These are phyloP conservation scores for Hartigia nigra DNA, from an alignment of 2,888 invertebrate genomes.

Conservation along the genomic window DNA sequence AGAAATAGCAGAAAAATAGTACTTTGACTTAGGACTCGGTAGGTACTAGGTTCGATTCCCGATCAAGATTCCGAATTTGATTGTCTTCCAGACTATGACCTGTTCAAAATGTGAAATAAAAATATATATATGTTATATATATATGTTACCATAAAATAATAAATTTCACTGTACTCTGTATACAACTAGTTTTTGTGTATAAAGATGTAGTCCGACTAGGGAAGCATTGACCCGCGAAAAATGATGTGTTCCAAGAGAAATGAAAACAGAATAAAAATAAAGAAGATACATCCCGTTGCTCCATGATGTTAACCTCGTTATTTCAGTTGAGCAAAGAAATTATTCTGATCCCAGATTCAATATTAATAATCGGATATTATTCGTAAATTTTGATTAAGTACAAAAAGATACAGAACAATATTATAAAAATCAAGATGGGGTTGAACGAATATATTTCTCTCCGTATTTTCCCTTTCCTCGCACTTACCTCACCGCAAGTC, in stretches of 20 bases:
- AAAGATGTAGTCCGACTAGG: neutral
- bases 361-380: neutral
- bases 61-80: too few species aligned
- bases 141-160: neutral
- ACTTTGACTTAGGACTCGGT: too few species aligned
- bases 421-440: neutral
- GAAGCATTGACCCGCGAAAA: neutral
- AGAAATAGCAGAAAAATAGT: too few species aligned
- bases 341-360: neutral
- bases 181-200: neutral
- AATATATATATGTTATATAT: neutral
- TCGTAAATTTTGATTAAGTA: neutral
- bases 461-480: neutral
- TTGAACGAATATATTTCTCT: neutral
- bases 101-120: too few species aligned
- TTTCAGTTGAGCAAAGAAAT: neutral
- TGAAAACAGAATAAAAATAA: neutral
- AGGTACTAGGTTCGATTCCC: too few species aligned
- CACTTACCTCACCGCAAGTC: too few species aligned
- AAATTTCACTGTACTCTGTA: neutral
- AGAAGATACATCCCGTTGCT: neutral
- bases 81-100: too few species aligned
- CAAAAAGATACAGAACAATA: neutral
- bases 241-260: neutral
- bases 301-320: neutral